Base-by-base conservation (phyloP, 2,888 invertebrate species). In the Phortica magna region DNA sequence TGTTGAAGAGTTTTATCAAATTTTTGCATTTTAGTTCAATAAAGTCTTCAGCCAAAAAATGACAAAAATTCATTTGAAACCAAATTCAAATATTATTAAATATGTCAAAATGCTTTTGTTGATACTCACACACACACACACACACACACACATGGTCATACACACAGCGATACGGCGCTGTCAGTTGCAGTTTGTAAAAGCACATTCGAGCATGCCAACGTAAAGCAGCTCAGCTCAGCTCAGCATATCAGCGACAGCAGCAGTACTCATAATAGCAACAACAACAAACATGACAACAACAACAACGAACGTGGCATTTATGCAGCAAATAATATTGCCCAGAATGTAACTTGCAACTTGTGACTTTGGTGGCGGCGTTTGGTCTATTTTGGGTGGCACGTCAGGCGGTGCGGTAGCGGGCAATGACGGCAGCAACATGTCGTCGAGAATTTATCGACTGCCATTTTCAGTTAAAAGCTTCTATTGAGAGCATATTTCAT, bases 401-500 rank as follows among this genome's bases (percentile, higher is more conserved):
- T 55, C 14, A 39, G 14, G 31, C 12, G 31, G n/a, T 39, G 17
- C 41, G 41, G 65, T 19, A n/a, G n/a, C 17, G n/a, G 65, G 19
- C 39, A 10, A 39, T 41, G 31, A 3, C 14, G 19, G 7, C 65
- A 7, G 31, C 48, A 17, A n/a, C 31, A 65, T 71, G 48, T 71
- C 7, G 22, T 22, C n/a, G 9, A 22, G 22, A 48, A 70, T 70
- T 71, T 71, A 71, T 71, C 55, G 70, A 71, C 22, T 55, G 70
- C 70, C 55, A 71, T 71, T 71, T 55, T 31, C 55, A 71, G 70
- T 71, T 31, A 43, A 55, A 71, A n/a, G 22, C 22, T 43, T 55
- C 55, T 31, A 53, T 71, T 67, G 67, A 42, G 41, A 17, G 67
- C 42, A 42, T 67, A 67, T 67, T 67, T 55, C 70, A 71, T 55